Evolutionary conservation across 2,797 vertebrate species (phyloP).

Genomic region (Phoeniculus purpureus): DNA sequence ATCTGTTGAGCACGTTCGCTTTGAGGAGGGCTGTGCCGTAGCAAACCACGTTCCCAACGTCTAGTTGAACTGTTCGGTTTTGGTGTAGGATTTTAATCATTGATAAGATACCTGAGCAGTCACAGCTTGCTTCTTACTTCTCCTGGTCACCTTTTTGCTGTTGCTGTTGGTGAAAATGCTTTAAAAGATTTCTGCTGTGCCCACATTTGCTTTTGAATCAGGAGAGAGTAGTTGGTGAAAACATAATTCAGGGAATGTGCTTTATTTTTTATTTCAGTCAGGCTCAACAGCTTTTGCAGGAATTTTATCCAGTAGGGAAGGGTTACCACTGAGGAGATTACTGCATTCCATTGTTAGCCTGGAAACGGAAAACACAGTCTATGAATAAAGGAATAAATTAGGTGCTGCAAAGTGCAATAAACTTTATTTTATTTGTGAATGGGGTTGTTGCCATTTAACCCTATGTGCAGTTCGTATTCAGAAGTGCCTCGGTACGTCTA

Average conservation of each 20-base stretch:
- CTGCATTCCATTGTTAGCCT: slow-evolving; percentile 20
- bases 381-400: slow-evolving; percentile 44
- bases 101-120: background rate
- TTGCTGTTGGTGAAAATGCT: background rate
- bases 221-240: background rate
- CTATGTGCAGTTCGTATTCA: slow-evolving; percentile 19
- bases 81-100: slow-evolving; percentile 27
- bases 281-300: background rate
- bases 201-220: background rate
- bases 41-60: background rate
- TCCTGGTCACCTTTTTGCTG: background rate
- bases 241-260: background rate
- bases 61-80: background rate
- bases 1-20: slow-evolving; percentile 52
- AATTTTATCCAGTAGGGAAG: slow-evolving; percentile 35
- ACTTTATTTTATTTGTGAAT: slow-evolving; percentile 53
- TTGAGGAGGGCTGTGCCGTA: slow-evolving; percentile 54
- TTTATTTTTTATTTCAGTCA: slow-evolving; percentile 24
- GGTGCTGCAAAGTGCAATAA: background rate
- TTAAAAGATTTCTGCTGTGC: background rate
- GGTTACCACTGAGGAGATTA: slow-evolving; percentile 26
- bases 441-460: slow-evolving; percentile 43
- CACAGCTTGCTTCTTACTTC: background rate
- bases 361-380: slow-evolving; percentile 19
- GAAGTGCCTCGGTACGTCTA: background rate